Percentiles rank a stretch among this genome's conserved stretches.
Evolutionary conservation across 1,140 invertebrate genomes (phyloP).

Genomic region (Hycleus phaleratus): DNA sequence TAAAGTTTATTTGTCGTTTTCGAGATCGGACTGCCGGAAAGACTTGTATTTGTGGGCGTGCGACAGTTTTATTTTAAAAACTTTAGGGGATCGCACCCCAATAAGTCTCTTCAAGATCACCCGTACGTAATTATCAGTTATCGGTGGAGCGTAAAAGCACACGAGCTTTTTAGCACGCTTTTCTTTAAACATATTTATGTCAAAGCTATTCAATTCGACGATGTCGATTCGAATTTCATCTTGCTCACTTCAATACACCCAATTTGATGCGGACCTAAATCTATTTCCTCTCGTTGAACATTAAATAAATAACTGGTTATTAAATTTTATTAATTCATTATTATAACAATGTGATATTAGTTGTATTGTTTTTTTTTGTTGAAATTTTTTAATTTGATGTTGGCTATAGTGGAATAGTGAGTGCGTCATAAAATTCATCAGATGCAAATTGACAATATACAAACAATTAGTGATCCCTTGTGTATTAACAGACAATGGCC

Average conservation of each 20-base stretch:
- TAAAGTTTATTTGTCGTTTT: constrained; percentile 40
- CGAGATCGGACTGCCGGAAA: constrained; percentile 26
- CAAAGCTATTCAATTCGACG: constrained; percentile 15
- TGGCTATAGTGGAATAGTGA: constrained; percentile 8
- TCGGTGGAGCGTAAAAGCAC: constrained; percentile 34
- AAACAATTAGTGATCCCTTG: constrained; percentile 39
- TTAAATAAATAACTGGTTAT: constrained; percentile 3
- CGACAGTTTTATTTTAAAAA: constrained; percentile 38
- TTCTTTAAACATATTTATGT: constrained; percentile 29
- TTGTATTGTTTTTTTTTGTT: constrained; percentile 5
- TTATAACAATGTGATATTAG: too few species aligned
- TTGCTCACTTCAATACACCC: constrained; percentile 8
- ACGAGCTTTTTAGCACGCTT: constrained; percentile 35
- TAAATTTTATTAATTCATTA: too few species aligned
- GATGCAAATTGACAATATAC: constrained; percentile 41
- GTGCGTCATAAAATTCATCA: constrained; percentile 34
- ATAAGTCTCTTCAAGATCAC: constrained; percentile 38
- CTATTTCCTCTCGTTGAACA: constrained; percentile 1
- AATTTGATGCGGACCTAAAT: constrained; percentile 7
- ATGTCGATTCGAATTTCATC: constrained; percentile 13
- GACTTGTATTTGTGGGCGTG: constrained; percentile 32
- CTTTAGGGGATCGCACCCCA: constrained; percentile 23
- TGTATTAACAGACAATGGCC: constrained; percentile 34
- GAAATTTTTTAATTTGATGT: constrained; percentile 19
- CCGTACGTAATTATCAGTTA: constrained; percentile 42